Base-by-base conservation (phyloP, 2,888 invertebrate species). In the Margaritifera margaritifera region DNA sequence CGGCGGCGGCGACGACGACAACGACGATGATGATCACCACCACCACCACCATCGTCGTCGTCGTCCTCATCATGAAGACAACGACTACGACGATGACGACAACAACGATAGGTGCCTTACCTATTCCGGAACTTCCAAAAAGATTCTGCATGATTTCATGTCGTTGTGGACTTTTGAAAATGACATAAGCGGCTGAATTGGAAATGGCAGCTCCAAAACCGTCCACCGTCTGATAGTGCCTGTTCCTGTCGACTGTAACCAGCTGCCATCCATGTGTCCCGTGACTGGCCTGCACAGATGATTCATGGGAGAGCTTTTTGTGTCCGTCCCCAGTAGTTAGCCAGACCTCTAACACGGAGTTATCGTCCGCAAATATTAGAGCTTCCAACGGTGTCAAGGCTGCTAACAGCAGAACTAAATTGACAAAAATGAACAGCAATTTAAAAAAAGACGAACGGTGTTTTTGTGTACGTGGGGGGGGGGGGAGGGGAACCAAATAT, bases 161-260 rank as follows among this genome's bases (percentile, higher is more conserved):
- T 53, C 79, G 66, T 27, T 69, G 66, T 15, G 75, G 74, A 55
- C 80, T 80, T 51, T 80, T 66, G 58, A 66, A 79, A 6, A 80
- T 72, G 51, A 75, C 78, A 54, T 74, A 80, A 19, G 80, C 80
- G 1, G 80, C 76, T 1, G 80, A 76, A 27, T 77, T 79, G 6
- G 80, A 72, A 11, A 80, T 19, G 11, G 79, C 76, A 0, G 79
- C 80, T 3, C 80, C 80, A 61, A 80, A 80, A 5, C 79, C 79
- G 19, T 74, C 74, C 18, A 79, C 74, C 1, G 70, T 69, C 57
- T 78, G 79, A 27, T 72, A 71, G 15, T 72, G 66, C 55, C 71
- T 74, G 18, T 57, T 77, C 18, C 71, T 65, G 61, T 80, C 74
- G 1, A 80, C 74, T 64, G 68, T 71, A 22, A 78, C 75, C 54